phyloP scores from a whole-genome alignment of 30 jellyfish, hydroid and myxozoan genomes.

The Hydractinia echinata region DNA sequence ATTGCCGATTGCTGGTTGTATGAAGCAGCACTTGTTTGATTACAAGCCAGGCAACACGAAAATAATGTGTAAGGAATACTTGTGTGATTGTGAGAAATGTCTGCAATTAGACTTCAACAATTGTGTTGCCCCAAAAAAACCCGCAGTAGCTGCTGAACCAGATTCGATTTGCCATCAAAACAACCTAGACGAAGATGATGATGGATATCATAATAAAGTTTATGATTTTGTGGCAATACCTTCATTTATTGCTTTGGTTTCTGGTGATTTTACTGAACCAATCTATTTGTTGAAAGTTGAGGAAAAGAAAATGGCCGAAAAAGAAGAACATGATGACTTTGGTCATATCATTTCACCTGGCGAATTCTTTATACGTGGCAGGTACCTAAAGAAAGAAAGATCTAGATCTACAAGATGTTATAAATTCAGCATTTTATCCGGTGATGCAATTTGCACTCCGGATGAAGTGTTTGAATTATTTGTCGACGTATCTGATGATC shows the following conservation, averaged over 20 bases:
- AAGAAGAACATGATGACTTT: not conserved
- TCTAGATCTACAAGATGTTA: not conserved
- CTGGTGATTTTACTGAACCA: not conserved
- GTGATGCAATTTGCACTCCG: not conserved
- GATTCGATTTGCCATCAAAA: not conserved
- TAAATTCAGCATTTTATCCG: not conserved
- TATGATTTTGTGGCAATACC: not conserved
- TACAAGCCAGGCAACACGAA: not conserved
- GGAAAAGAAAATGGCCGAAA: not conserved
- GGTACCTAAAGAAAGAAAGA: not conserved
- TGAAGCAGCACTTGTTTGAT: not conserved
- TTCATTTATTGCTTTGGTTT: slow-evolving; percentile 8
- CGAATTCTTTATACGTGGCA: not conserved
- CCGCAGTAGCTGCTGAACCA: not conserved
- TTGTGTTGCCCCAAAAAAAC: not conserved
- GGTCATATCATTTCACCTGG: slow-evolving; percentile 11
- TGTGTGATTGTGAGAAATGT: slow-evolving; percentile 20
- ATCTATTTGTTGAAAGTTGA: not conserved
- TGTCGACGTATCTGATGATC: not conserved
- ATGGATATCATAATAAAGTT: not conserved
- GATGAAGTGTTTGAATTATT: slow-evolving; percentile 3
- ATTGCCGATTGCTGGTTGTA: not conserved
- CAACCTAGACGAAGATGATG: not conserved
- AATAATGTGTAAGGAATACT: not conserved
- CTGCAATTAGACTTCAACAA: slow-evolving; percentile 11